Evolutionary conservation across 2,797 vertebrate species (phyloP).

Genomic region (Diplodus sargus): DNA sequence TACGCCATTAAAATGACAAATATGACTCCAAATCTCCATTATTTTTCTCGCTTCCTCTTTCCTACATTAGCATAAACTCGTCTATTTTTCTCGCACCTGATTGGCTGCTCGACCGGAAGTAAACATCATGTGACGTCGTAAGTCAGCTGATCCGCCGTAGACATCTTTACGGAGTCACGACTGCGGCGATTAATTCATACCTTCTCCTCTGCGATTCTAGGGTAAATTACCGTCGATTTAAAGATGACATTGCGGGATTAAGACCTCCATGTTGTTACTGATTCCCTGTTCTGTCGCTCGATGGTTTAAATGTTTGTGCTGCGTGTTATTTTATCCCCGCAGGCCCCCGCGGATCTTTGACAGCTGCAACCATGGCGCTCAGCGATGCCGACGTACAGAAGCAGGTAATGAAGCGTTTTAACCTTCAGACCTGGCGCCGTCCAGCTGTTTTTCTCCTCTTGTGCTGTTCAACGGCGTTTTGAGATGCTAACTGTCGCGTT

Average conservation of each 20-base stretch:
- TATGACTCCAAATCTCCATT: neutral
- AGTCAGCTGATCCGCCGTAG: slow-evolving; percentile 84
- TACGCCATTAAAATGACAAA: neutral
- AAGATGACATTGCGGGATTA: accelerated
- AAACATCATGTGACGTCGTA: slow-evolving; percentile 80
- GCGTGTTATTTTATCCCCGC: neutral
- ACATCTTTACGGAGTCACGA: slow-evolving; percentile 80
- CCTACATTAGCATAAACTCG: neutral
- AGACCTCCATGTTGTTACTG: accelerated
- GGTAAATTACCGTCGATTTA: slow-evolving; percentile 51
- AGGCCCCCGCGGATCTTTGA: slow-evolving; percentile 67
- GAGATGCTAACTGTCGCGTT: accelerated
- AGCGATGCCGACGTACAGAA: slow-evolving; percentile 99
- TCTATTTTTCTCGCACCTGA: slow-evolving; percentile 24
- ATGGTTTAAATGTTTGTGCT: neutral
- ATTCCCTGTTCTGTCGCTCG: accelerated
- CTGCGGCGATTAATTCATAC: slow-evolving; percentile 74
- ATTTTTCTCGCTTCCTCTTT: neutral
- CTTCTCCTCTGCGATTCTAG: slow-evolving; percentile 31
- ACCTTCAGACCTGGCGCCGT: slow-evolving; percentile 26
- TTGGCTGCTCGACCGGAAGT: slow-evolving; percentile 74
- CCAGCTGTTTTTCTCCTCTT: accelerated
- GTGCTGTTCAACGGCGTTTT: accelerated
- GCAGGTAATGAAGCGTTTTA: slow-evolving; percentile 86
- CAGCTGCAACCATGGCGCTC: slow-evolving; percentile 90